Evolutionary conservation across 2,888 invertebrate genomes (phyloP).

Genomic region (Piscicola geometra): DNA sequence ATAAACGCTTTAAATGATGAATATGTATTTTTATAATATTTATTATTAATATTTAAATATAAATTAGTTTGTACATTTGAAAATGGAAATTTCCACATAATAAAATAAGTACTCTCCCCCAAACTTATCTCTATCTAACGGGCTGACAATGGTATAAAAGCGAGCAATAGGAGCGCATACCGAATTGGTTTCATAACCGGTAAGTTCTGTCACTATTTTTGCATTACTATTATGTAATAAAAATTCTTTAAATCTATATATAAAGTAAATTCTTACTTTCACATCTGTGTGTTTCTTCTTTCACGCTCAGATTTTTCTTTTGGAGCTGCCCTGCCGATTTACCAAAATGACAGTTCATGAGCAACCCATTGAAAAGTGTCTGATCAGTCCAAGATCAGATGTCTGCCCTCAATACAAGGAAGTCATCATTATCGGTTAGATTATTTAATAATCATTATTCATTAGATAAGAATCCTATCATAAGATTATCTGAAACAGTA

Average conservation of each 20-base stretch:
- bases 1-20: background rate
- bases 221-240: background rate
- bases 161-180: no score
- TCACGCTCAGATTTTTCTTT: background rate
- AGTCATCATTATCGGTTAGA: background rate
- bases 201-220: background rate
- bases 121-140: no score
- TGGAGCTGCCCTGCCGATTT: no score
- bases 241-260: background rate
- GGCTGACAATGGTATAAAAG: no score
- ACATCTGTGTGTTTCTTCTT: background rate
- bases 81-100: background rate
- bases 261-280: no score
- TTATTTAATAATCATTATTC: background rate
- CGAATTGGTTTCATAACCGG: background rate
- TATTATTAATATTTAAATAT: background rate
- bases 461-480: background rate
- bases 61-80: background rate
- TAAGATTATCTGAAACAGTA: background rate
- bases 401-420: background rate
- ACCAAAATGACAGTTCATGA: conserved; percentile 1
- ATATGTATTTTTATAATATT: background rate
- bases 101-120: background rate
- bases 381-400: background rate
- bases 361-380: conserved; percentile 12